Conservation (phyloP, 2,888 invertebrate genomes). For the Drosophila diplacantha region DNA sequence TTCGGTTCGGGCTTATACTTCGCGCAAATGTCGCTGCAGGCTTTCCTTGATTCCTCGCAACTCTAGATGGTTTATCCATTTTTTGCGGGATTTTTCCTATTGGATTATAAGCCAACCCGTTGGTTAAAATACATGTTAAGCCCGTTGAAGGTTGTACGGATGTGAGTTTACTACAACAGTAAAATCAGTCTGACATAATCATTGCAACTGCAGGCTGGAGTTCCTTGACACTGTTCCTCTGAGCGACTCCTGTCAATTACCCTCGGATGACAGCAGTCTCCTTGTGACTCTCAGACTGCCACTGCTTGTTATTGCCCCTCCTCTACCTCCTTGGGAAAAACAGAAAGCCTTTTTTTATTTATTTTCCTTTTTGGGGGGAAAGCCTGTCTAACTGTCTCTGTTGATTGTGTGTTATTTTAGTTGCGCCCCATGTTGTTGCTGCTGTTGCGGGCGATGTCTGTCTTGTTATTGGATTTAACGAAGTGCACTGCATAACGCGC, state of each 20-base stretch:
- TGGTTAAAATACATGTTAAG: constrained; percentile 10
- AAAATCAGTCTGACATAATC: constrained; percentile 27
- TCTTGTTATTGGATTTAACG: constrained; percentile 45
- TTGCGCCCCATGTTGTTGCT: constrained; percentile 11
- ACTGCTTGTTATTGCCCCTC: background rate
- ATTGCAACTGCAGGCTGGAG: constrained; percentile 18
- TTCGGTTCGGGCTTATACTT: constrained; percentile 15
- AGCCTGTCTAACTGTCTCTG: constrained; percentile 24
- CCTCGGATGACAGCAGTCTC: constrained; percentile 25
- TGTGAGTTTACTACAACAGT: background rate
- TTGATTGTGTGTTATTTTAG: constrained; percentile 37
- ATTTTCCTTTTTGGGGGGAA: background rate
- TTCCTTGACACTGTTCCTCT: constrained; percentile 2
- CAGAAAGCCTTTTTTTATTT: constrained; percentile 13
- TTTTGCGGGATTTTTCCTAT: constrained; percentile 4
- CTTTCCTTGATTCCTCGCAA: constrained; percentile 17
- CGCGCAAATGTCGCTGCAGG: constrained; percentile 18
- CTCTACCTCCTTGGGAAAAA: background rate
- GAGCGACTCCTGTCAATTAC: constrained; percentile 32
- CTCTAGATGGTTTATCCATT: constrained; percentile 9
- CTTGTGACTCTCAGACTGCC: background rate
- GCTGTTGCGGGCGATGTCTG: constrained; percentile 25
- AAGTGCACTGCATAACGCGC: constrained; percentile 34
- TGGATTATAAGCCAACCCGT: background rate
- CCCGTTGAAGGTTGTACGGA: background rate